phyloP scores from a whole-genome alignment of 2,888 invertebrate genomes.

The Microctonus brassicae region DNA sequence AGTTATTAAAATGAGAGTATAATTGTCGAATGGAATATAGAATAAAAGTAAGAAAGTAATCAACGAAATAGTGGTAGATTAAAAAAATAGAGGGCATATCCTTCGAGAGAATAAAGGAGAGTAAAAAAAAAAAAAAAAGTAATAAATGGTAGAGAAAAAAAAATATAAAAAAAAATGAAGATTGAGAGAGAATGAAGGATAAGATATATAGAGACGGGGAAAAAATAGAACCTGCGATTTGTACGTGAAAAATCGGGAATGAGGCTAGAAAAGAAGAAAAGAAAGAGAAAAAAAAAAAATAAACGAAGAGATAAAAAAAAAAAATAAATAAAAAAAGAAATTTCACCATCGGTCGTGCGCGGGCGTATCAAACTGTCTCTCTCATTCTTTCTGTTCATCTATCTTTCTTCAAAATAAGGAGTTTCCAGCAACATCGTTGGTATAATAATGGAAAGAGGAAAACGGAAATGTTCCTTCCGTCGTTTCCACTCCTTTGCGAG shows the following conservation, averaged over 20 bases:
- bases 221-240: constrained; percentile 1
- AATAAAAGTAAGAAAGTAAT: constrained; percentile 32
- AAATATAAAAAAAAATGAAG: neutral
- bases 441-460: constrained; percentile 42
- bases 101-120: constrained; percentile 20
- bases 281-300: constrained; percentile 19
- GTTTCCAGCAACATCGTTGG: constrained; percentile 37
- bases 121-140: constrained; percentile 3
- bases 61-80: constrained; percentile 35
- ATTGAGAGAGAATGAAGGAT: constrained; percentile 8
- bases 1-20: neutral
- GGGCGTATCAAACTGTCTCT: neutral
- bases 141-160: constrained; percentile 3
- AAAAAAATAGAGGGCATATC: constrained; percentile 32
- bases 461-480: constrained; percentile 33
- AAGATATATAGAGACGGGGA: neutral
- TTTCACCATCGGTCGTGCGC: constrained; percentile 1
- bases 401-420: constrained; percentile 29
- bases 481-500: constrained; percentile 19
- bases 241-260: constrained; percentile 32
- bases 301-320: constrained; percentile 20
- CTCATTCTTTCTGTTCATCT: neutral
- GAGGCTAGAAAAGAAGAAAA: constrained; percentile 31
- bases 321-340: constrained; percentile 22
- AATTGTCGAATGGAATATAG: constrained; percentile 5